phyloP scores from a whole-genome alignment of 2,113 vertebrate genomes.

The Pseudolaguvia tuberculata region DNA sequence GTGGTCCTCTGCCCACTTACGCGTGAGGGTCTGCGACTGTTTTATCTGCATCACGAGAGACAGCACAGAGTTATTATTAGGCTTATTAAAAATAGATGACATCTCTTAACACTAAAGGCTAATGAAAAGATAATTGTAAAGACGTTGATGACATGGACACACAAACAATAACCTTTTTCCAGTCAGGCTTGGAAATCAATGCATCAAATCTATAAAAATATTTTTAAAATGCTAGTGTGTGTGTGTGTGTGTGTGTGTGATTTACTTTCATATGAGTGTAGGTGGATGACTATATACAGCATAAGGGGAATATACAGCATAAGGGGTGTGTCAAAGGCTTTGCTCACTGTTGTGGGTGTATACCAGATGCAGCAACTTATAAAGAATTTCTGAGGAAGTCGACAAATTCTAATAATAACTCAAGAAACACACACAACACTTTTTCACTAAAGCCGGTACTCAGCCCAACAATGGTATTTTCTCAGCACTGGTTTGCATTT shows the following conservation, averaged over 20 bases:
- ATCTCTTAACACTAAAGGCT: not conserved
- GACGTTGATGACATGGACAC: not conserved
- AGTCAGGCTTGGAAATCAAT: no score
- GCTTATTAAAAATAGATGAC: not conserved
- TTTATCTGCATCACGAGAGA: conserved; percentile 77
- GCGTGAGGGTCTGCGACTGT: conserved; percentile 87
- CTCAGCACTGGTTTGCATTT: no score
- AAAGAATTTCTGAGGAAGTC: not conserved
- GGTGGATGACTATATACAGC: not conserved
- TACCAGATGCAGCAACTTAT: not conserved
- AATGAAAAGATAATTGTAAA: not conserved
- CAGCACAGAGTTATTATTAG: conserved; percentile 5
- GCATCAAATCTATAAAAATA: no score
- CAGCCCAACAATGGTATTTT: no score
- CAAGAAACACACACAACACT: no score
- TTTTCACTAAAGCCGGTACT: no score
- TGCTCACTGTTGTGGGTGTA: not conserved
- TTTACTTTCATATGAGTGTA: conserved; percentile 1
- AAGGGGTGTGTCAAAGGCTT: not conserved
- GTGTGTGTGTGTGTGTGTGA: not conserved
- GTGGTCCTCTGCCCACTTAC: conserved; percentile 96
- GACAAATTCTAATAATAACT: no score
- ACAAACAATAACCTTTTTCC: not conserved
- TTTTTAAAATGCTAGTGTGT: no score
- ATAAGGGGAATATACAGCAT: no score